A percentile compares a stretch with the other conserved stretches of the same genome.
Conservation (phyloP, 2,113 vertebrate species). For the Paradisaea rubra region DNA sequence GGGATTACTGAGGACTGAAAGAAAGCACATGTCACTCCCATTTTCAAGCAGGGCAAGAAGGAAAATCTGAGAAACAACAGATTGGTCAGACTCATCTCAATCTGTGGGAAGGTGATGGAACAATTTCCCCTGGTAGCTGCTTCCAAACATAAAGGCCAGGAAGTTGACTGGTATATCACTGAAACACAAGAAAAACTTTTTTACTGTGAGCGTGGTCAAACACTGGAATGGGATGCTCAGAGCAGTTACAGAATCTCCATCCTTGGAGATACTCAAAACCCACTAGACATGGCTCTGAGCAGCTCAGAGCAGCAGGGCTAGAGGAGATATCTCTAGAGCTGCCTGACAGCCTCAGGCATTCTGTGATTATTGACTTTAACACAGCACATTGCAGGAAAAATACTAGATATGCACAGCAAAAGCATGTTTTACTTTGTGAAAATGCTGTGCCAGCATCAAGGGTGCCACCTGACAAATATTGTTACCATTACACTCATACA, state of each 20-base stretch:
- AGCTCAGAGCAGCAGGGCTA: not conserved
- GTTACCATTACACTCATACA: not conserved
- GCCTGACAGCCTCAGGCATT: not conserved
- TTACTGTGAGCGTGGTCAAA: not conserved
- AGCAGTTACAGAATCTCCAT: not conserved
- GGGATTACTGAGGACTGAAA: not conserved
- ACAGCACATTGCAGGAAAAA: not conserved
- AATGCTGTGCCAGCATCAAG: not conserved
- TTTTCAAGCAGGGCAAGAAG: not conserved
- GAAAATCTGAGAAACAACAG: not conserved
- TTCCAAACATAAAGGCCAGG: not conserved
- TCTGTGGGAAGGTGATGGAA: not conserved
- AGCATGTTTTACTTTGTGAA: not conserved
- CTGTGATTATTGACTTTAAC: not conserved
- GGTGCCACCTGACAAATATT: not conserved
- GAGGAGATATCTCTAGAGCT: not conserved
- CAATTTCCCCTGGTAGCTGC: not conserved
- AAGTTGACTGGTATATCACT: not conserved
- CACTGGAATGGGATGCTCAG: not conserved
- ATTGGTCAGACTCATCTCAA: not conserved
- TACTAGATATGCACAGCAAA: not conserved
- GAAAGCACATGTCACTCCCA: not conserved
- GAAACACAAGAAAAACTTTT: not conserved
- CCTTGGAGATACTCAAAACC: not conserved
- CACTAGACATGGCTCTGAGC: not conserved